Base-by-base conservation (phyloP, 2,797 vertebrate species). In the Antennarius maculatus region DNA sequence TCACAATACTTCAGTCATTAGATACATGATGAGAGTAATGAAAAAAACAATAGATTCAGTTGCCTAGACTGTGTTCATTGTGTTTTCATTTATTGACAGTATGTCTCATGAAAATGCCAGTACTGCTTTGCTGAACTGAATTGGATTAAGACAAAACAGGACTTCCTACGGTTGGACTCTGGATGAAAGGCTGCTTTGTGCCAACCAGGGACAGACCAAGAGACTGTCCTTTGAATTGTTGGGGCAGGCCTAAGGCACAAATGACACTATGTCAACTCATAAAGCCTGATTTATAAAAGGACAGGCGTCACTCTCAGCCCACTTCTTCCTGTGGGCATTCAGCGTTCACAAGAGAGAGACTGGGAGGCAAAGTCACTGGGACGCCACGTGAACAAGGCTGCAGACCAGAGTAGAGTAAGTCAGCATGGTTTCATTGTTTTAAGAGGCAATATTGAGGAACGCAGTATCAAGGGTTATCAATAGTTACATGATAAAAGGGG, bases 141-240 rank as follows among this genome's bases (percentile, higher is more conserved):
- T 23, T 23, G 23, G 23, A 23, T 23, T 23, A 23, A 23, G 23
- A 23, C 23, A 23, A 23, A 23, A 23, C 23, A 23, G 1, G 23
- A 23, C 23, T 23, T 23, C 23, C 23, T 23, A 23, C 23, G 23
- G 23, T 67, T 73, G 70, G 70, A 60, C 41, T 41, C 28, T 10
- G 49, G 63, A 82, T 87, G 84, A 88, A 86, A 81, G 81, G 54
- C 28, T 1, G 77, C 71, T 87, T 85, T 84, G 79, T 85, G 60
- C 49, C 51, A 47, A 39, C 7, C 46, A 71, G 69, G 48, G 66
- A 66, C 74, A 45, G 54, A 57, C 77, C 84, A 84, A 85, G 74
- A 89, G 82, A 87, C 76, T 77, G 67, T 55, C 76, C 84, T 86
- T 88, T 89, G 82, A 91, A 86, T 86, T 89, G 88, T 89, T 86